Conservation (phyloP, 2,888 invertebrate genomes). For the Ditula angustiorana region DNA sequence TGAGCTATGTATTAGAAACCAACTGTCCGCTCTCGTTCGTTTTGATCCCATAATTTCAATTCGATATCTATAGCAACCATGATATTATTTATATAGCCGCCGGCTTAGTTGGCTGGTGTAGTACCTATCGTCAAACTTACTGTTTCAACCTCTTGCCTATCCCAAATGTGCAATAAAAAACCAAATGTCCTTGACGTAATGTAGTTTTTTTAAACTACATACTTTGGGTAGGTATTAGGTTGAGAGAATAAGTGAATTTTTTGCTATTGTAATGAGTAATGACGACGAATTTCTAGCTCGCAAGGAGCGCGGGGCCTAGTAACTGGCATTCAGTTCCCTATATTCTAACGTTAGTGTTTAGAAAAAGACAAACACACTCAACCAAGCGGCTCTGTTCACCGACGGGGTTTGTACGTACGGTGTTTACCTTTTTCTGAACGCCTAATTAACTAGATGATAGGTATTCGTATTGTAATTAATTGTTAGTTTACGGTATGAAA, state of each 20-base stretch:
- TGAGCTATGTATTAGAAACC: not conserved
- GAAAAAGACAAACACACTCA: not conserved
- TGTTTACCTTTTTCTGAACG: not conserved
- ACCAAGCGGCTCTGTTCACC: too few species aligned
- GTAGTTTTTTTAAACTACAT: too few species aligned
- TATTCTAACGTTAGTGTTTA: not conserved
- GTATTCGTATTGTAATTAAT: conserved; percentile 27
- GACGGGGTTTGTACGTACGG: not conserved
- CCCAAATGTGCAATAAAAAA: too few species aligned
- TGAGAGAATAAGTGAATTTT: too few species aligned
- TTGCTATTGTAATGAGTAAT: too few species aligned
- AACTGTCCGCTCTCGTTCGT: not conserved
- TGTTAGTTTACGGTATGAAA: conserved; percentile 24
- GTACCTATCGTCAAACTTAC: not conserved
- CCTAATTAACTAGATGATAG: not conserved
- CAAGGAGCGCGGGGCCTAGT: conserved; percentile 10
- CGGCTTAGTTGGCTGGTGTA: not conserved
- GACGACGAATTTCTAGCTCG: not conserved
- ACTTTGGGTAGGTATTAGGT: too few species aligned
- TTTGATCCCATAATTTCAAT: not conserved
- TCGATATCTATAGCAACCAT: not conserved
- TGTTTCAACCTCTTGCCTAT: too few species aligned
- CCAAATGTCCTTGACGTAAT: too few species aligned
- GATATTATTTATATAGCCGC: conserved; percentile 15
- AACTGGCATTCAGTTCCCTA: conserved; percentile 37